A percentile compares a stretch with the other conserved stretches of the same genome.
Conservation (phyloP, 2,888 invertebrate species). For the Phortica okadai region DNA sequence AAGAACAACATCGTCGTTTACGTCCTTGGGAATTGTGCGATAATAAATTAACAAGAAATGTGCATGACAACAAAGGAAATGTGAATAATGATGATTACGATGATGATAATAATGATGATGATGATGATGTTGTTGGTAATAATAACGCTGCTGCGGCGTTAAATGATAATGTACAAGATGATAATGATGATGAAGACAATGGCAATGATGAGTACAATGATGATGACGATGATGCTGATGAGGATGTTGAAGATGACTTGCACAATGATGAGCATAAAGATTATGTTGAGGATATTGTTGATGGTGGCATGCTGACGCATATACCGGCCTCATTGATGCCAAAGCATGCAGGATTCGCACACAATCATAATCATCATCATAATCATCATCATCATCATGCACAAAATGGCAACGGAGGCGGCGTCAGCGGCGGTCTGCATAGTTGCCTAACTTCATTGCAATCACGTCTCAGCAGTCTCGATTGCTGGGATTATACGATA, state of each 20-base stretch:
- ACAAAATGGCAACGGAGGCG: slow-evolving; percentile 29
- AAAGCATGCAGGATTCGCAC: slow-evolving; percentile 17
- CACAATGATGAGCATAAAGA: not conserved
- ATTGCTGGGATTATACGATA: slow-evolving; percentile 91
- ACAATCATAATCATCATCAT: slow-evolving; percentile 1
- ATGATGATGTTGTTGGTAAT: not conserved
- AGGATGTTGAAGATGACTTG: not conserved
- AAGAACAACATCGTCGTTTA: no score
- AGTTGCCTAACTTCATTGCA: slow-evolving; percentile 47
- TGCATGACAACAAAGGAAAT: no score
- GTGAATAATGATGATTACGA: no score
- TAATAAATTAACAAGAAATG: no score
- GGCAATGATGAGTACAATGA: not conserved
- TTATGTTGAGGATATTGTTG: slow-evolving; percentile 2
- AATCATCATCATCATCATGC: slow-evolving; percentile 28
- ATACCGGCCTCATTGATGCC: slow-evolving; percentile 46
- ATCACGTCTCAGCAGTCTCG: slow-evolving; percentile 81
- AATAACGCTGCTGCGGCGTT: no score
- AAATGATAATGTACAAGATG: not conserved
- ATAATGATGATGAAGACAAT: not conserved
- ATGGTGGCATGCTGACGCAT: slow-evolving; percentile 17
- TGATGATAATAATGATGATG: no score
- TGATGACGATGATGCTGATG: not conserved
- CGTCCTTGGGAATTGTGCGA: no score
- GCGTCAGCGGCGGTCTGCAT: not conserved